A percentile compares a stretch with the other conserved stretches of the same genome.
phyloP scores from a whole-genome alignment of 2,797 vertebrate genomes.

The Hydrophis major region DNA sequence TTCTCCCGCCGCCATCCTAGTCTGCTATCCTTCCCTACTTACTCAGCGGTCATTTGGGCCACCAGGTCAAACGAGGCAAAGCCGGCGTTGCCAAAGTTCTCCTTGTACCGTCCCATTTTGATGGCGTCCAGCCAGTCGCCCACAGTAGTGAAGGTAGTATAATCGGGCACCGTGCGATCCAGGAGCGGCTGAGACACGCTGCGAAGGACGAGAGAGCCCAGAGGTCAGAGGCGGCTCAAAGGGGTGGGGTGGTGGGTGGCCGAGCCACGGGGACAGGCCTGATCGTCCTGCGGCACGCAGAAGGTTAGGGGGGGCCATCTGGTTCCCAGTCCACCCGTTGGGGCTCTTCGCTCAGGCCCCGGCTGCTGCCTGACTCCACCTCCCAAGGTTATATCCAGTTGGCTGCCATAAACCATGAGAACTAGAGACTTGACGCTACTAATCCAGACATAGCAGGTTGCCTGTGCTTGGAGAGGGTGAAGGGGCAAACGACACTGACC shows the following conservation, averaged over 20 bases:
- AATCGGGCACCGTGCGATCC: conserved; percentile 96
- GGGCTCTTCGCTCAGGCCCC: background rate
- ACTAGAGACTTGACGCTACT: conserved; percentile 4
- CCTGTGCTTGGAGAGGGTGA: background rate
- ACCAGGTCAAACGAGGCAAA: conserved; percentile 98
- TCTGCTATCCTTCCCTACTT: conserved; percentile 52
- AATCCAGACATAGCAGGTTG: conserved; percentile 20
- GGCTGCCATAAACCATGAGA: conserved; percentile 18
- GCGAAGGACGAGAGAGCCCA: conserved; percentile 66
- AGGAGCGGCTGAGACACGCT: conserved; percentile 96
- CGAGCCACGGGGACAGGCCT: background rate
- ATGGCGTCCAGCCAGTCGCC: conserved; percentile 99
- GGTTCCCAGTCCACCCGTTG: conserved; percentile 15
- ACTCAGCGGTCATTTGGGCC: conserved; percentile 94
- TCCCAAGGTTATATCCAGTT: conserved; percentile 1
- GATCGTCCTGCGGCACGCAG: background rate
- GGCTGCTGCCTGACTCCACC: background rate
- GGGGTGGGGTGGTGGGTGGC: background rate
- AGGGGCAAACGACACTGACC: conserved; percentile 76
- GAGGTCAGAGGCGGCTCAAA: conserved; percentile 49
- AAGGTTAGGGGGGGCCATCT: conserved; percentile 1
- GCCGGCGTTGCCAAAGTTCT: conserved; percentile 95
- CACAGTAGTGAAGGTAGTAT: conserved; percentile 97
- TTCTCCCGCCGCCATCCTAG: background rate
- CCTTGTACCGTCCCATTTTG: conserved; percentile 99